Evolutionary conservation across 2,113 vertebrate species (phyloP).

Genomic region (Oryzias celebensis): DNA sequence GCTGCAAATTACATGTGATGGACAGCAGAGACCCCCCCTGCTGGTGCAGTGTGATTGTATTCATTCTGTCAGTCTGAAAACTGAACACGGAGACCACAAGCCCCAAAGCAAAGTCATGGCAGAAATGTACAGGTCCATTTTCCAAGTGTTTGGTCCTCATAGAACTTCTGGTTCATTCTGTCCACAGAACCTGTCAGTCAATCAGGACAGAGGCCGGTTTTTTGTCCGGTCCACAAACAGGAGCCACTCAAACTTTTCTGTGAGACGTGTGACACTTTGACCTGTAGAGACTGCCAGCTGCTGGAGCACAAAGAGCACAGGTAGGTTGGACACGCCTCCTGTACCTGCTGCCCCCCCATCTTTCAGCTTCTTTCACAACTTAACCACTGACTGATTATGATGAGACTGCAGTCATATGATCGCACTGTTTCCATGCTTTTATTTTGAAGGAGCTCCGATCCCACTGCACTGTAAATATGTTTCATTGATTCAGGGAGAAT

Average conservation of each 20-base stretch:
- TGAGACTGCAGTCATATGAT: no score
- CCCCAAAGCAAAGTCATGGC: no score
- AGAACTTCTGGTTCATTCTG: conserved; percentile 9
- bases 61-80: no score
- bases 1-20: no score
- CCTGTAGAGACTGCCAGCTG: conserved; percentile 97
- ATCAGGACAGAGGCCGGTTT: conserved; percentile 93
- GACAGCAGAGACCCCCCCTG: no score
- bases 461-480: no score
- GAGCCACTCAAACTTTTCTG: conserved; percentile 98
- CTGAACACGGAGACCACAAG: no score
- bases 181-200: conserved; percentile 87
- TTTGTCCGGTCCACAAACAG: conserved; percentile 97
- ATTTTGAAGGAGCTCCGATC: no score
- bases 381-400: no score
- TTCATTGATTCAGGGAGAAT: no score
- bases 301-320: conserved; percentile 99
- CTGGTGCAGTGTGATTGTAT: no score
- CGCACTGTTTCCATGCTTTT: no score
- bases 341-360: background rate
- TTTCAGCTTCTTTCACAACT: background rate
- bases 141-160: background rate
- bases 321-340: conserved; percentile 59
- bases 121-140: background rate
- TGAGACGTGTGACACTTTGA: conserved; percentile 97